Evolutionary conservation across 2,113 vertebrate genomes (phyloP), one percentile per base, ranked within the genome.

Genomic region (Maccullochella peelii): DNA sequence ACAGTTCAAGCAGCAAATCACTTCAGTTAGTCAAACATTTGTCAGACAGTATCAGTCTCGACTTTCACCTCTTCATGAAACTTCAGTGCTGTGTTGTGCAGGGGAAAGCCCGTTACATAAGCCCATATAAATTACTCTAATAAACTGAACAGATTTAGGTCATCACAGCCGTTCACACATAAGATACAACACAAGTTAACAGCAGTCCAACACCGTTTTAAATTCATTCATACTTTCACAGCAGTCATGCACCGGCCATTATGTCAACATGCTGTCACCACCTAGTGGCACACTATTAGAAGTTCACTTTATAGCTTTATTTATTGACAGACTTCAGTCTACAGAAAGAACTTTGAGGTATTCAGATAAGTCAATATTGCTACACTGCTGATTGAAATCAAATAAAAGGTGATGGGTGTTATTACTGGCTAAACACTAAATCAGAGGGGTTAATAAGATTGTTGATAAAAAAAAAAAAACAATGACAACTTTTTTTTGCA

Each of bases 271-370:
- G 58, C 50, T 81, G 83, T 72, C 77, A 30, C 88, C 94, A 82
- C 69, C 94, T 92, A 84, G 72, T 89, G 91, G 82, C n/a, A 30
- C 2, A 69, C 23, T 63, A 9, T 23, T 5, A 55, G 21, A 77
- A 59, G 61, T 74, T 65, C 84, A 87, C 4, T 0, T 70, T 23
- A n/a, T 66, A 21, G 14, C 42, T 27, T 9, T 8, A 47, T 40
- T 47, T 2, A 23, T 5, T 33, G 6, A 18, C 12, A 36, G 2
- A 50, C 14, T 40, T 57, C 5, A 9, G 27, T 30, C 23, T 49
- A 40, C 5, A 44, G 25, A 44, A 21, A 18, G 25, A 42, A 27
- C 49, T 52, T 2, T 27, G 9, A 9, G 12, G 7, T 9, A 23
- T 10, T 68, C 12, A 49, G 42, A 18, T n/a, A 7, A 57, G 12